A percentile compares a stretch with the other conserved stretches of the same genome.
phyloP scores from a whole-genome alignment of 2,797 vertebrate genomes.

The Trematomus bernacchii region DNA sequence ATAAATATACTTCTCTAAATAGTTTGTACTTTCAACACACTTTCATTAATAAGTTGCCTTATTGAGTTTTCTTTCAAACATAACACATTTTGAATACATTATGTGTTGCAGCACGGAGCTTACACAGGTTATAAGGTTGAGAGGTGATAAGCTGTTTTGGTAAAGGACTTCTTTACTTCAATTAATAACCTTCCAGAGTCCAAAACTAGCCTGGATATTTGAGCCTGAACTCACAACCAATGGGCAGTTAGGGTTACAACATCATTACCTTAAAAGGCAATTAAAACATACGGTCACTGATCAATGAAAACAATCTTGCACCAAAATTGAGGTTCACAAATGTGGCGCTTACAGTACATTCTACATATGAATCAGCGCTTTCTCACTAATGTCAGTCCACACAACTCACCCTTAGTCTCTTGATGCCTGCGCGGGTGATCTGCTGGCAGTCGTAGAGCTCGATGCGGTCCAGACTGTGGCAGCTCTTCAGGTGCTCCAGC shows the following conservation, averaged over 20 bases:
- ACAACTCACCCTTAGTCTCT: constrained; percentile 94
- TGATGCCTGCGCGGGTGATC: constrained; percentile 97
- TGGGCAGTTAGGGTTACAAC: background rate
- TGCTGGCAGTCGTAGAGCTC: constrained; percentile 99
- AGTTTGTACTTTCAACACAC: no score
- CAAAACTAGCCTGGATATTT: no score
- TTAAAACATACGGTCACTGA: background rate
- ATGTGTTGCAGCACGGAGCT: no score
- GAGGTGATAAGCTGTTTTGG: no score
- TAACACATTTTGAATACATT: no score
- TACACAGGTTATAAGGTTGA: no score
- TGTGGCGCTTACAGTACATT: background rate
- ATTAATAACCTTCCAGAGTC: no score
- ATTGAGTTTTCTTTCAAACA: no score
- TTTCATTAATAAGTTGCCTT: no score
- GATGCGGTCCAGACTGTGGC: constrained; percentile 97
- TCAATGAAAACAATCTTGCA: background rate
- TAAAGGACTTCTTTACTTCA: no score
- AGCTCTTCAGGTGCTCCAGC: constrained; percentile 97
- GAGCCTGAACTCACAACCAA: no score
- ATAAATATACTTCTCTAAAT: no score
- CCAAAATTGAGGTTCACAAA: background rate
- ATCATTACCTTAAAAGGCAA: background rate
- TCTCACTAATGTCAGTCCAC: constrained; percentile 23
- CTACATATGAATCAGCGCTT: constrained; percentile 15